Conservation (phyloP, 2,888 invertebrate species). For the Catotricha subobsoleta region DNA sequence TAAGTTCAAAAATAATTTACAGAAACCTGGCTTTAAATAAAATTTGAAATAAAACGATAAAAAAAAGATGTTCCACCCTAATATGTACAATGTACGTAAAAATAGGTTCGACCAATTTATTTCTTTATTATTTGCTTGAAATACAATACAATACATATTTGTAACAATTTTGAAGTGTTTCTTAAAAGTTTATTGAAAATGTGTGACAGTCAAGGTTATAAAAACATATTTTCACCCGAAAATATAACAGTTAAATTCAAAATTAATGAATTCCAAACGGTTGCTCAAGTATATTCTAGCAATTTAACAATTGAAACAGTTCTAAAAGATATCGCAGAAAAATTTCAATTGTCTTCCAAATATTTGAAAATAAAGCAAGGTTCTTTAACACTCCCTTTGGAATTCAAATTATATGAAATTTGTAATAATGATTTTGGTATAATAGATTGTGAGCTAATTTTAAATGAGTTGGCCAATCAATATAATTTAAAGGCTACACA, state of each 20-base stretch:
- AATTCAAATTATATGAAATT: slow-evolving; percentile 18
- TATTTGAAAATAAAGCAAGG: slow-evolving; percentile 33
- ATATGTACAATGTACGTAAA: no score
- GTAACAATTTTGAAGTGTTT: no score
- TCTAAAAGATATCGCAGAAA: slow-evolving; percentile 38
- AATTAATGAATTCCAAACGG: slow-evolving; percentile 20
- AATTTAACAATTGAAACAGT: slow-evolving; percentile 37
- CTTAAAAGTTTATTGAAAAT: no score
- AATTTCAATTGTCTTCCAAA: slow-evolving; percentile 36
- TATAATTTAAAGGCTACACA: slow-evolving; percentile 5
- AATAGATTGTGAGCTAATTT: slow-evolving; percentile 19
- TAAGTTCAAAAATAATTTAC: no score
- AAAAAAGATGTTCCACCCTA: no score
- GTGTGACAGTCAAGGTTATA: no score
- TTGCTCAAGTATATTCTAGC: slow-evolving; percentile 27
- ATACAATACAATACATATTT: no score
- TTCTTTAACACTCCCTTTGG: slow-evolving; percentile 22
- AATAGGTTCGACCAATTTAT: no score
- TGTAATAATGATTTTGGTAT: slow-evolving; percentile 24
- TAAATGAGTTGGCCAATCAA: slow-evolving; percentile 9
- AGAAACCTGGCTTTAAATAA: no score
- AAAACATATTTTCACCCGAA: no score
- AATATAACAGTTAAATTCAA: slow-evolving; percentile 28
- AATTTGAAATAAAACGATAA: no score
- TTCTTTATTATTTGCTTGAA: no score